phyloP scores from a whole-genome alignment of 2,797 vertebrate species.

The Glyptemys insculpta region DNA sequence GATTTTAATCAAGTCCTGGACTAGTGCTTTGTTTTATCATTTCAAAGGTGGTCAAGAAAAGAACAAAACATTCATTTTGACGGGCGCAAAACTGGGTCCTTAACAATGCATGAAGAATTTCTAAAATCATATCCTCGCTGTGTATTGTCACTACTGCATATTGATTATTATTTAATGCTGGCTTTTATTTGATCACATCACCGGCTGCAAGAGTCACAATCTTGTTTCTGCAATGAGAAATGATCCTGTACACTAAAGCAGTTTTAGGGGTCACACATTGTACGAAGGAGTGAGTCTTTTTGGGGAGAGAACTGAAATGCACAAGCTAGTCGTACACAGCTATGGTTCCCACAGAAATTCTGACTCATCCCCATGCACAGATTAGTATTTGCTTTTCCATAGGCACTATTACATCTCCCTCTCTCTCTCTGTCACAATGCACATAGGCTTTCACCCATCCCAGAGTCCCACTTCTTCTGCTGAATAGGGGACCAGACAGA shows the following conservation, averaged over 20 bases:
- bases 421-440: background rate
- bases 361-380: background rate
- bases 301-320: background rate
- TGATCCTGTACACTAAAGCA: background rate
- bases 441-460: background rate
- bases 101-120: background rate
- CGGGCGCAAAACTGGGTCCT: accelerated
- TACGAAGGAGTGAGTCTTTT: background rate
- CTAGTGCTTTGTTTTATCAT: slow-evolving; percentile 36
- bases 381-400: background rate
- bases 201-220: background rate
- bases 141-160: background rate
- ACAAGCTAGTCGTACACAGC: background rate
- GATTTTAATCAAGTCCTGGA: slow-evolving; percentile 4
- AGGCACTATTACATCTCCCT: background rate
- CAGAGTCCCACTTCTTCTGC: background rate
- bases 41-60: background rate
- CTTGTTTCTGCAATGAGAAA: background rate
- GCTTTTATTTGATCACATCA: background rate
- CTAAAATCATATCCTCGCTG: background rate
- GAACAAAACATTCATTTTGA: background rate
- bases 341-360: background rate
- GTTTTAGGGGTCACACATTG: background rate
- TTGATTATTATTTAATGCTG: background rate
- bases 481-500: background rate